Evolutionary conservation across 2,797 vertebrate species (phyloP).

Genomic region (Helostoma temminkii): DNA sequence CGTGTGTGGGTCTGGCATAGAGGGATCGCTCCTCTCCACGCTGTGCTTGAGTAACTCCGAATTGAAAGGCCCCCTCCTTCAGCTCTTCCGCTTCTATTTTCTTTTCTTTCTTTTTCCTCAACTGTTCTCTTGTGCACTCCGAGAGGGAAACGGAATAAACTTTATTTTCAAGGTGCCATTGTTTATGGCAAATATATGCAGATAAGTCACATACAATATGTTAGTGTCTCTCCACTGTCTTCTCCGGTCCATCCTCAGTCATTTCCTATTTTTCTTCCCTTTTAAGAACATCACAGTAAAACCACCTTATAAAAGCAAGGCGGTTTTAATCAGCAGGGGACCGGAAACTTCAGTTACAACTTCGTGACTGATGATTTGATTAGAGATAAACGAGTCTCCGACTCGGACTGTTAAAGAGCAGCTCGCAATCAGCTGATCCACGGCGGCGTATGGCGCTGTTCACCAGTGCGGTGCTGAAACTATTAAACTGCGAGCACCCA

Average conservation of each 20-base stretch:
- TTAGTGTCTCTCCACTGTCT: background rate
- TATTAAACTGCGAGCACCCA: constrained; percentile 42
- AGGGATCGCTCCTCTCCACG: constrained; percentile 37
- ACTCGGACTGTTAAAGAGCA: constrained; percentile 51
- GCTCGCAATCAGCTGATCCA: constrained; percentile 50
- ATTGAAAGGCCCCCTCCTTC: constrained; percentile 31
- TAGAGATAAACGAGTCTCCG: constrained; percentile 61
- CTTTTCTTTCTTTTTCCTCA: background rate
- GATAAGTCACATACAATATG: background rate
- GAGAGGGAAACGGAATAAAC: background rate
- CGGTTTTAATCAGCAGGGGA: constrained; percentile 19
- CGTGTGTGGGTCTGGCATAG: constrained; percentile 38
- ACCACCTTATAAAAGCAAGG: no score
- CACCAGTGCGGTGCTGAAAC: constrained; percentile 71
- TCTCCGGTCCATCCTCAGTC: background rate
- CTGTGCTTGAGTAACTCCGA: constrained; percentile 54
- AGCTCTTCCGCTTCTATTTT: background rate
- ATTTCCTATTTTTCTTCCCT: background rate
- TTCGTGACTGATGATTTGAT: constrained; percentile 59
- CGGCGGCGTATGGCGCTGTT: constrained; percentile 63
- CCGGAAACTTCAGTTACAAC: no score
- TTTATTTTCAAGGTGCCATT: constrained; percentile 17
- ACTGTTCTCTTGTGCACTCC: background rate
- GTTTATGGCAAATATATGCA: background rate
- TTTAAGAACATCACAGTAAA: constrained; percentile 9